Evolutionary conservation across 2,797 vertebrate species (phyloP).

Genomic region (Hafferia zeledoni): DNA sequence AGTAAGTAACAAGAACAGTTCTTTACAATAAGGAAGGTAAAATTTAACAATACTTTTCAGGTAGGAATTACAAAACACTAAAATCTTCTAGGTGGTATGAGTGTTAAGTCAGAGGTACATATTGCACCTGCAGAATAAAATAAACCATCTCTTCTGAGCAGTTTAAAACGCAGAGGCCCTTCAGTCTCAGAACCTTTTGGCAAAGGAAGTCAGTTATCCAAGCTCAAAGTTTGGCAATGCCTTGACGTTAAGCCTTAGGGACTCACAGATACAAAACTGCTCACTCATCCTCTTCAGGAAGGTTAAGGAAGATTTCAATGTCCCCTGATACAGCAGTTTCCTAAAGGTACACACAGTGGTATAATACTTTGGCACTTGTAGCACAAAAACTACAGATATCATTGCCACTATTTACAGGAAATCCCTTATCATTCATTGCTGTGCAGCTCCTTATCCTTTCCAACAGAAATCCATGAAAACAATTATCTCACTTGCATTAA

Average conservation of each 20-base stretch:
- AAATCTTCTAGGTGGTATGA: background rate
- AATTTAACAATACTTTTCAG: background rate
- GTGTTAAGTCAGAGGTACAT: background rate
- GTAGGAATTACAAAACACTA: background rate
- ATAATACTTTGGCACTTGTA: background rate
- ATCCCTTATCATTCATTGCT: fast-evolving
- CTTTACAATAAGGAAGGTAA: background rate
- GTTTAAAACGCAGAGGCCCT: background rate
- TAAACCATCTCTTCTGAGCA: background rate
- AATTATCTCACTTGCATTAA: background rate
- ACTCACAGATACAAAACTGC: background rate
- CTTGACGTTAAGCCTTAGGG: background rate
- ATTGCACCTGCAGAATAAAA: background rate
- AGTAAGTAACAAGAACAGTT: background rate
- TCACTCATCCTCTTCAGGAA: background rate
- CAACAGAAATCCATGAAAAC: background rate
- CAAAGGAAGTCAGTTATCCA: background rate
- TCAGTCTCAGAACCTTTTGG: fast-evolving
- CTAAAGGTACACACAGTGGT: fast-evolving
- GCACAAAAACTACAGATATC: background rate
- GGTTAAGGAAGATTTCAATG: background rate
- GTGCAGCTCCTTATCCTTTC: background rate
- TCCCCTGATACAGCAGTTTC: background rate
- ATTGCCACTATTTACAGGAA: background rate
- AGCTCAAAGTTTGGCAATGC: background rate